Percentiles rank a stretch among this genome's conserved stretches.
Conservation (phyloP, 2,888 invertebrate genomes). For the Thelaira solivaga region DNA sequence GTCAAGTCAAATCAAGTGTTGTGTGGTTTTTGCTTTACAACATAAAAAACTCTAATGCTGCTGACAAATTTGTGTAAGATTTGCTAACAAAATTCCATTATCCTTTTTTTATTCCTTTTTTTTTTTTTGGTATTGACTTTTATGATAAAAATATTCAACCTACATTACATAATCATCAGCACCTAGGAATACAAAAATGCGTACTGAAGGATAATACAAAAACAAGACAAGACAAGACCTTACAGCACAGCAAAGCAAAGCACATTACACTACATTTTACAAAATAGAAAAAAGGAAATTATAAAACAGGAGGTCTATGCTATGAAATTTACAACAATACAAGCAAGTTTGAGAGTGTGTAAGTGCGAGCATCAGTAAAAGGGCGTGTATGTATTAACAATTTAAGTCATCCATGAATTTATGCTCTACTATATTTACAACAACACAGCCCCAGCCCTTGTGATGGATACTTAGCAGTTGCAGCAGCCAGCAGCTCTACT, state of each 20-base stretch:
- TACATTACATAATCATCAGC: constrained; percentile 56
- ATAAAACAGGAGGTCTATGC: constrained; percentile 32
- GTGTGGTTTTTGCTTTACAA: neutral
- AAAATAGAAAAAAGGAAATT: neutral
- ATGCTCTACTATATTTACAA: too few species aligned
- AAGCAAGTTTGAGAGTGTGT: constrained; percentile 5
- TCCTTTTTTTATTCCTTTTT: neutral
- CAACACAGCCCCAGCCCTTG: too few species aligned
- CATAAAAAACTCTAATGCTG: neutral
- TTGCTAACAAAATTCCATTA: neutral
- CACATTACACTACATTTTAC: neutral
- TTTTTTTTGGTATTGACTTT: constrained; percentile 21
- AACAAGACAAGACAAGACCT: constrained; percentile 30
- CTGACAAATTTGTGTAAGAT: neutral
- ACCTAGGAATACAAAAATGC: constrained; percentile 35
- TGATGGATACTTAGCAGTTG: too few species aligned
- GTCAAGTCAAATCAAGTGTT: constrained; percentile 7
- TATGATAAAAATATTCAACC: constrained; percentile 31
- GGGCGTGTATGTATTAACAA: constrained; percentile 52
- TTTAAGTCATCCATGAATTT: constrained; percentile 47
- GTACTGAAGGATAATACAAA: constrained; percentile 36
- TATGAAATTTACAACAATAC: constrained; percentile 26
- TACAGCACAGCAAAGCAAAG: constrained; percentile 21
- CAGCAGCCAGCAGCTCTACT: neutral
- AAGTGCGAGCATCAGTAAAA: constrained; percentile 39